Conservation (phyloP, 2,113 vertebrate genomes). For the Corvus hawaiiensis region DNA sequence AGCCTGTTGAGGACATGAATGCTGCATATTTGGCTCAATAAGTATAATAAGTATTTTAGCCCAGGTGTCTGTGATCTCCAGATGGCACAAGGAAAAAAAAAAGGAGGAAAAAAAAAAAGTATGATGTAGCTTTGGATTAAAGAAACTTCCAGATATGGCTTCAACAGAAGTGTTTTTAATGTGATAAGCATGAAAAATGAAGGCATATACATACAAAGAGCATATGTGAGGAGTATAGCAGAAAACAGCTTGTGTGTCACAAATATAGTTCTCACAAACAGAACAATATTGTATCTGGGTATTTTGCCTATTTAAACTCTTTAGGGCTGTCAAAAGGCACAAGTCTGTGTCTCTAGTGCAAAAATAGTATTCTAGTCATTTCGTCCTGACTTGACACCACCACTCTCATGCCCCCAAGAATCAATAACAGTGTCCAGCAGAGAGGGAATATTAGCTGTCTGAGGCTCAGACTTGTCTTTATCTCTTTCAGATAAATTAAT, state of each 20-base stretch:
- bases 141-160: not conserved
- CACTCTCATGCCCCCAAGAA: not conserved
- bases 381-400: not conserved
- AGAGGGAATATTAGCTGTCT: not conserved
- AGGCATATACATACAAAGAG: not conserved
- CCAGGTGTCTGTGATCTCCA: not conserved
- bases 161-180: not conserved
- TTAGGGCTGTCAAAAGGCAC: not conserved
- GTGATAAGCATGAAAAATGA: not conserved
- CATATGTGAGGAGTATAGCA: not conserved
- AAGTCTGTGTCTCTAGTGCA: not conserved
- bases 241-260: not conserved
- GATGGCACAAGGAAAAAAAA: not conserved
- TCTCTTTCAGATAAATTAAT: not conserved
- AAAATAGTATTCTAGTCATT: not conserved
- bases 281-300: not conserved
- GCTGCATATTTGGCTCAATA: not conserved
- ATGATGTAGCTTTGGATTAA: not conserved
- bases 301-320: not conserved
- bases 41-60: not conserved
- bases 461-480: not conserved
- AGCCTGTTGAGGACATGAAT: not conserved
- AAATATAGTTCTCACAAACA: not conserved
- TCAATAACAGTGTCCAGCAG: not conserved
- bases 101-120: rapidly evolving